Percentiles rank a stretch among this genome's conserved stretches.
phyloP scores from a whole-genome alignment of 2,888 invertebrate species.

The Ferrisia virgata region DNA sequence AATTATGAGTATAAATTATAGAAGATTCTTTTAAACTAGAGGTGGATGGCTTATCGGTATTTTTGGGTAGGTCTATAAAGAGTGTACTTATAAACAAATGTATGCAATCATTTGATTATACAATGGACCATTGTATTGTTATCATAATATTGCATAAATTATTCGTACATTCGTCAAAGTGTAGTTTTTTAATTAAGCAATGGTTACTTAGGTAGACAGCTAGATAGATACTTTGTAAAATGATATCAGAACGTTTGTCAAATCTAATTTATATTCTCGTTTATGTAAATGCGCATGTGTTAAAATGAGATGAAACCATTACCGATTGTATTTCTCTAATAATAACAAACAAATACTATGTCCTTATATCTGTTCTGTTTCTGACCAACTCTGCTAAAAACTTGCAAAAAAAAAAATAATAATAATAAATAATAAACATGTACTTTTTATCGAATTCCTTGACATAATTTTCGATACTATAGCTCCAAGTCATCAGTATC shows the following conservation, averaged over 20 bases:
- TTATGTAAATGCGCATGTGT: neutral
- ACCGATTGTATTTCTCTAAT: neutral
- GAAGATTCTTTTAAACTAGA: neutral
- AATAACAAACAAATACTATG: neutral
- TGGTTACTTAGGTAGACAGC: neutral
- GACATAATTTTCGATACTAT: neutral
- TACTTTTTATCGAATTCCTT: neutral
- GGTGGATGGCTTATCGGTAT: neutral
- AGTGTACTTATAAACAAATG: neutral
- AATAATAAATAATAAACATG: too few relatives aligned
- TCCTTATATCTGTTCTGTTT: neutral
- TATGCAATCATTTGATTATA: neutral
- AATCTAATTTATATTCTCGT: neutral
- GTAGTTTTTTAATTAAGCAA: neutral
- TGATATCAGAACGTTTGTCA: neutral
- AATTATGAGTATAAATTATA: neutral
- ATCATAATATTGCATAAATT: neutral
- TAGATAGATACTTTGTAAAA: too few relatives aligned
- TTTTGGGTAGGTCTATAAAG: neutral
- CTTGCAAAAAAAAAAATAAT: neutral
- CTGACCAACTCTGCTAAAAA: neutral
- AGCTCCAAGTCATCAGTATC: neutral
- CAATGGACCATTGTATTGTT: neutral
- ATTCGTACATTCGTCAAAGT: neutral
- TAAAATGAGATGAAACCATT: neutral